Percentiles rank a stretch among this genome's conserved stretches.
phyloP scores from a whole-genome alignment of 1,140 invertebrate species.

The Macrobrachium rosenbergii region DNA sequence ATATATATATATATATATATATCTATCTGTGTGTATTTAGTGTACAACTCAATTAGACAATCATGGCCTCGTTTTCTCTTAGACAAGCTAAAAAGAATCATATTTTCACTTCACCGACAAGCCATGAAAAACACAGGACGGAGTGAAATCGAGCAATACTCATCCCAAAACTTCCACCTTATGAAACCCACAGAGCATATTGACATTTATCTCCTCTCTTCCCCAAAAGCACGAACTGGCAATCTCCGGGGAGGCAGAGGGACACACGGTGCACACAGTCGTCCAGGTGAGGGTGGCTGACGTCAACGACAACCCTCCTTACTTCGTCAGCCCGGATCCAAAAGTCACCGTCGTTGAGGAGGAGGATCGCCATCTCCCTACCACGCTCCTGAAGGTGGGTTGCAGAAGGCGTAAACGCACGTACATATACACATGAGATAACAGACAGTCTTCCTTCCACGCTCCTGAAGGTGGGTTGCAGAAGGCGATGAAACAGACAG shows the following conservation, averaged over 20 bases:
- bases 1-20: no score
- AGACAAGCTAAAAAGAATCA: no score
- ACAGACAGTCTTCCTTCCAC: background rate
- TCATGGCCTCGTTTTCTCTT: no score
- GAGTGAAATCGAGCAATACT: no score
- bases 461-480: background rate
- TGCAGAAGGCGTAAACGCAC: background rate
- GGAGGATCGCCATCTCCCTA: slow-evolving; percentile 29
- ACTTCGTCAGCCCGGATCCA: slow-evolving; percentile 18
- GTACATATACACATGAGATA: no score
- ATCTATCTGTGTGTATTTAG: no score
- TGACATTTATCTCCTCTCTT: background rate
- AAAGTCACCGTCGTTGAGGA: slow-evolving; percentile 25
- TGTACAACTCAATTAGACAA: no score
- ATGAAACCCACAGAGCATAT: no score
- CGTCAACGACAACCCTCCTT: slow-evolving; percentile 39
- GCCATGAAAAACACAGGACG: no score
- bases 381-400: background rate
- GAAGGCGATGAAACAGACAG: no score
- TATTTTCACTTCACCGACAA: no score
- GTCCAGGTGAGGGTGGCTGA: slow-evolving; percentile 24
- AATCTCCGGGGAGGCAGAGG: slow-evolving; percentile 10
- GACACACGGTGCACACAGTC: background rate
- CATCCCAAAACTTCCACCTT: no score
- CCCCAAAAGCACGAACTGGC: slow-evolving; percentile 34